Evolutionary conservation across 1,140 invertebrate species (phyloP).

Genomic region (Hylaeus volcanicus): DNA sequence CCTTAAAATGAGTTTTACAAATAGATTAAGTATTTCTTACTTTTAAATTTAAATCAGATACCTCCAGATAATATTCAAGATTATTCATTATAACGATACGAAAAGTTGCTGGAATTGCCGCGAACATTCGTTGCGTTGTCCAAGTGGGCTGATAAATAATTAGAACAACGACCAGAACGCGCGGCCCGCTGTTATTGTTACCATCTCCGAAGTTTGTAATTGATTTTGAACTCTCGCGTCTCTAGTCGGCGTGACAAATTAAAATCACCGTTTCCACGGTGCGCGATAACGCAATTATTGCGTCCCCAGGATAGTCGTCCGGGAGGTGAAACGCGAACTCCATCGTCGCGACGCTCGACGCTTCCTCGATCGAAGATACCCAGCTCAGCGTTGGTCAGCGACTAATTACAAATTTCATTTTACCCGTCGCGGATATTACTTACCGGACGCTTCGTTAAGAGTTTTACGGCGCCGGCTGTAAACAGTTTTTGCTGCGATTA

Average conservation of each 20-base stretch:
- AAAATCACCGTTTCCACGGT: slow-evolving; percentile 62
- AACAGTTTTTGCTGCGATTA: background rate
- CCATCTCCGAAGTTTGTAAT: slow-evolving; percentile 59
- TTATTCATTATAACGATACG: slow-evolving; percentile 21
- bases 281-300: slow-evolving; percentile 62
- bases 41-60: no score
- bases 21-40: no score
- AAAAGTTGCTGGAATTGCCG: slow-evolving; percentile 33
- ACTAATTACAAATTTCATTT: slow-evolving; percentile 56
- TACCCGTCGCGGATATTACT: background rate
- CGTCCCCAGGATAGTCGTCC: slow-evolving; percentile 39
- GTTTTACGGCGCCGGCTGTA: background rate
- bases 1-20: no score
- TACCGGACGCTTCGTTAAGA: slow-evolving; percentile 26
- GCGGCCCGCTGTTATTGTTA: slow-evolving; percentile 41
- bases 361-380: slow-evolving; percentile 4
- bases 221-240: slow-evolving; percentile 58
- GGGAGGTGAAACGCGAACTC: slow-evolving; percentile 11
- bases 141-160: slow-evolving; percentile 55
- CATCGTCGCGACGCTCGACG: background rate
- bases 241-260: slow-evolving; percentile 60
- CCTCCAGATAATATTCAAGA: slow-evolving; percentile 18
- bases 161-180: slow-evolving; percentile 28
- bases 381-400: background rate
- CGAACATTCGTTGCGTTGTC: slow-evolving; percentile 38